A percentile compares a stretch with the other conserved stretches of the same genome.
Evolutionary conservation across 2,113 vertebrate genomes (phyloP).

Genomic region (Lasiurus borealis): DNA sequence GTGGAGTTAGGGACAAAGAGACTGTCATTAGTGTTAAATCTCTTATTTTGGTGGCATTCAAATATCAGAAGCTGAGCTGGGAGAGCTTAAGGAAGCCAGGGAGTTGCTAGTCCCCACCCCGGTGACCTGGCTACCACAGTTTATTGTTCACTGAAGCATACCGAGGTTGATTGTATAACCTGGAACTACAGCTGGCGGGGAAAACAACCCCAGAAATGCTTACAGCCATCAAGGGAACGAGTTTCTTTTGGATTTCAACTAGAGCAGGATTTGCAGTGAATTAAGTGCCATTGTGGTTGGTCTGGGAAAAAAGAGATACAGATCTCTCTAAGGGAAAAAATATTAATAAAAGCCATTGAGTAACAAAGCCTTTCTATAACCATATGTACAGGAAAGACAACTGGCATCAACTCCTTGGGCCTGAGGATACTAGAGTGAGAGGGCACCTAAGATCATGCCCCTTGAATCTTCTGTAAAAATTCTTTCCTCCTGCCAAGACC

Average conservation of each 20-base stretch:
- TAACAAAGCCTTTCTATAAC: neutral
- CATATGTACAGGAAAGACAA: neutral
- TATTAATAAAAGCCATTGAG: neutral
- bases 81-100: neutral
- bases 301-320: neutral
- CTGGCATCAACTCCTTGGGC: neutral
- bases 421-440: neutral
- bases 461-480: neutral
- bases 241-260: slow-evolving; percentile 46
- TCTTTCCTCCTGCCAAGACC: neutral
- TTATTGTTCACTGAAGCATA: neutral
- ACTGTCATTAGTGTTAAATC: slow-evolving; percentile 27
- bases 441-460: neutral
- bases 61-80: slow-evolving; percentile 24
- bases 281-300: neutral
- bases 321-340: slow-evolving; percentile 60
- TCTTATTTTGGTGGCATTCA: slow-evolving; percentile 61
- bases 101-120: neutral
- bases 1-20: slow-evolving; percentile 71
- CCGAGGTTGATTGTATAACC: slow-evolving; percentile 16
- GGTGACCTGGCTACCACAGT: slow-evolving; percentile 57
- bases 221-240: neutral
- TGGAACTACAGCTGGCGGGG: neutral
- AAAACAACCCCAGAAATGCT: slow-evolving; percentile 42
- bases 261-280: slow-evolving; percentile 35